Evolutionary conservation across 1,140 invertebrate genomes (phyloP).

Genomic region (Rhagoletis zephyria): DNA sequence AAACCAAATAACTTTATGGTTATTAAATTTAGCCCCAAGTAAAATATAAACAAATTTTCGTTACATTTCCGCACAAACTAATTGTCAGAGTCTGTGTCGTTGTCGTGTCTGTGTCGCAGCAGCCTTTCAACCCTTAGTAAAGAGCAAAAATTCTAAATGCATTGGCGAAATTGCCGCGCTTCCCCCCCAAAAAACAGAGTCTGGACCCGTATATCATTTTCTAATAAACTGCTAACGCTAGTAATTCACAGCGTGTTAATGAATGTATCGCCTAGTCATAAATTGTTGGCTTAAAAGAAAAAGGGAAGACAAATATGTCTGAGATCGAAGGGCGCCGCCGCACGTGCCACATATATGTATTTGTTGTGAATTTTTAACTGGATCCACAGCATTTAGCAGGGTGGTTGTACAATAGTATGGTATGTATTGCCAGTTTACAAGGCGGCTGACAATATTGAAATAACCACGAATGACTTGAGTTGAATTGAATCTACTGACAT

Average conservation of each 20-base stretch:
- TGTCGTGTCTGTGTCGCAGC: background rate
- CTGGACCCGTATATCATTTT: background rate
- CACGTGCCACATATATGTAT: slow-evolving; percentile 25
- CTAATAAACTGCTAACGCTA: slow-evolving; percentile 29
- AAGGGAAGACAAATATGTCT: slow-evolving; percentile 22
- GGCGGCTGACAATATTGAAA: background rate
- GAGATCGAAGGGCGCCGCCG: slow-evolving; percentile 14
- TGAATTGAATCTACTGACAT: background rate
- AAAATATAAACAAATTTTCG: slow-evolving; percentile 25
- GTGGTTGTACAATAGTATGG: background rate
- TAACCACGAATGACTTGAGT: slow-evolving; percentile 4
- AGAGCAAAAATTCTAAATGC: background rate
- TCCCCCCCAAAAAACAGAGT: background rate
- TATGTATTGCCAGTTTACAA: background rate
- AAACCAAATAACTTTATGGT: slow-evolving; percentile 16
- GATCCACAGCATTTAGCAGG: background rate
- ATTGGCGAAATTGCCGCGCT: background rate
- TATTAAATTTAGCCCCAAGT: slow-evolving; percentile 27
- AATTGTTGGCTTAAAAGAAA: slow-evolving; percentile 13
- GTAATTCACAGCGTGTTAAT: slow-evolving; percentile 42
- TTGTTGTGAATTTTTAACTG: background rate
- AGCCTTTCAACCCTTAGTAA: background rate
- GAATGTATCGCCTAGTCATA: slow-evolving; percentile 22
- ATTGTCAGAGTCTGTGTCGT: background rate
- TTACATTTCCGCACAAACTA: background rate